A percentile compares a stretch with the other conserved stretches of the same genome.
Conservation (phyloP, 2,113 vertebrate species). For the Sapajus apella region DNA sequence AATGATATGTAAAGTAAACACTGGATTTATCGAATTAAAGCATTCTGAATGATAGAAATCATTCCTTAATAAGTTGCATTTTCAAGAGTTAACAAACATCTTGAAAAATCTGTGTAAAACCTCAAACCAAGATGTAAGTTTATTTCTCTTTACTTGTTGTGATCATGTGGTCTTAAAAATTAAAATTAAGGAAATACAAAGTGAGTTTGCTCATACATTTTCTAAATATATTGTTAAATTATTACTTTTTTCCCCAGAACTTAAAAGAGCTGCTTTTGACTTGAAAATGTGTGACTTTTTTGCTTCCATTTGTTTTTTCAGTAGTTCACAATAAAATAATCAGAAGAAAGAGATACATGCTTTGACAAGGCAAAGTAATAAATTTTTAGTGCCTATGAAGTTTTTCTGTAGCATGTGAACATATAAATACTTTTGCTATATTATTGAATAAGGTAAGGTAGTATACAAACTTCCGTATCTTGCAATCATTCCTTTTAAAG, state of each 20-base stretch:
- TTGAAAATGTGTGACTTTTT: slow-evolving; percentile 79
- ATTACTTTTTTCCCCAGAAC: neutral
- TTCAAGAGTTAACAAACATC: neutral
- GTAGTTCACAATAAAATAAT: slow-evolving; percentile 82
- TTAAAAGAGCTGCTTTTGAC: slow-evolving; percentile 69
- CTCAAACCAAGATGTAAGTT: neutral
- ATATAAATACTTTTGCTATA: neutral
- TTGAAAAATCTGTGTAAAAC: slow-evolving; percentile 12
- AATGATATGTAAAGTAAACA: neutral
- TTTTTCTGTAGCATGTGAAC: slow-evolving; percentile 9
- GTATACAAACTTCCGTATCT: neutral
- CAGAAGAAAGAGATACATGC: slow-evolving; percentile 72
- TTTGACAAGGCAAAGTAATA: slow-evolving; percentile 68
- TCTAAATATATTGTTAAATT: neutral
- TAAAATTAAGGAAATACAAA: neutral
- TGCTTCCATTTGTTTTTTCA: slow-evolving; percentile 72
- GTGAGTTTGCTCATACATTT: neutral
- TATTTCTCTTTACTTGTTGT: neutral
- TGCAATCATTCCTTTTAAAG: slow-evolving; percentile 49
- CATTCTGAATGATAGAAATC: slow-evolving; percentile 13
- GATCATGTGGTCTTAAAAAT: neutral
- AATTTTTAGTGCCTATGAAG: slow-evolving; percentile 71
- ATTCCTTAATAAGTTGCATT: neutral
- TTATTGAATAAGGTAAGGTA: neutral
- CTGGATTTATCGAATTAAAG: neutral